phyloP scores from a whole-genome alignment of 2,113 vertebrate species.

The Crypturellus undulatus region DNA sequence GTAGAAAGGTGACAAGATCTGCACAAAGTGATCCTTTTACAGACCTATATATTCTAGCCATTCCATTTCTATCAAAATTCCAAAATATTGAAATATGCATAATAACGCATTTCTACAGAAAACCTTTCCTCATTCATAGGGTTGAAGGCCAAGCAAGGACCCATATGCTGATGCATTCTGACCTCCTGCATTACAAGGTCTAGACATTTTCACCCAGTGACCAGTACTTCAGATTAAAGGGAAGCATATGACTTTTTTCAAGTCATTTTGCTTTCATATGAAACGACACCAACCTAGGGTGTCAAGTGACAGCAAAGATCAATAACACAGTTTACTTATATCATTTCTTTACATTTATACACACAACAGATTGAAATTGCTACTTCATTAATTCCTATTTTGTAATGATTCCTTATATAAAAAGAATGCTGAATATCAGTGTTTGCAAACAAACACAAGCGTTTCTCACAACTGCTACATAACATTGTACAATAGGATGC shows the following conservation, averaged over 20 bases:
- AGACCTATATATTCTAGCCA: not conserved
- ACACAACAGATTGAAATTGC: not conserved
- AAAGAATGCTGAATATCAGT: not conserved
- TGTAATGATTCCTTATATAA: not conserved
- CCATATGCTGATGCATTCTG: not conserved
- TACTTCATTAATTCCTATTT: not conserved
- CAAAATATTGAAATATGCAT: not conserved
- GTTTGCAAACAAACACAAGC: not conserved
- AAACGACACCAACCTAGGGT: not conserved
- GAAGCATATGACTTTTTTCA: not conserved
- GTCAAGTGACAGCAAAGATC: not conserved
- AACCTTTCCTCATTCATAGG: not conserved
- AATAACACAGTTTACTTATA: not conserved
- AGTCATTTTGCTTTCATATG: not conserved
- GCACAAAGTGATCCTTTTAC: not conserved
- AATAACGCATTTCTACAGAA: not conserved
- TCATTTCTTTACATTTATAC: not conserved
- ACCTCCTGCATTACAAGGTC: not conserved
- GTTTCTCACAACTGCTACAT: not conserved
- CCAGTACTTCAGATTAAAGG: not conserved
- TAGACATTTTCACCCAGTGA: not conserved
- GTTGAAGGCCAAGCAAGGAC: not conserved
- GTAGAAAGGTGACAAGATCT: not conserved
- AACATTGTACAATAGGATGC: not conserved
- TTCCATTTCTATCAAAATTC: not conserved